Percentiles rank a stretch among this genome's conserved stretches.
Conservation (phyloP, 2,113 vertebrate genomes). For the Centropus bengalensis region DNA sequence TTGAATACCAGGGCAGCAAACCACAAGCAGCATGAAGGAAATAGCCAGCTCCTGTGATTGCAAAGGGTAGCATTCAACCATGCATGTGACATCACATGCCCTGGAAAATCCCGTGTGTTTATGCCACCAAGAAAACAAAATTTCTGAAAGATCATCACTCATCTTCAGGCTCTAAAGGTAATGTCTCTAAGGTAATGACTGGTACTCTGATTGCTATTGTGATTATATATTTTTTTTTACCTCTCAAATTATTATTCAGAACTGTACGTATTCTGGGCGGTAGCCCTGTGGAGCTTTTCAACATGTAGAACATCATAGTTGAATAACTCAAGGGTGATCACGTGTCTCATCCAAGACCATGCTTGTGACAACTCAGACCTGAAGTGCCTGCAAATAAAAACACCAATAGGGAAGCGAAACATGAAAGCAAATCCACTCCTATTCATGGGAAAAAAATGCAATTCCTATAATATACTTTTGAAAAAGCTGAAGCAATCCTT, state of each 20-base stretch:
- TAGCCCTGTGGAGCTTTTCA: background rate
- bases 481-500: background rate
- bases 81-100: rapidly evolving
- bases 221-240: background rate
- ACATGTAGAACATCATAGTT: background rate
- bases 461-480: background rate
- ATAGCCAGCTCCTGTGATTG: background rate
- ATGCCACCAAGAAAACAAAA: background rate
- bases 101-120: background rate
- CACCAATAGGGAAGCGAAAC: background rate
- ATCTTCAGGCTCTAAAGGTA: background rate
- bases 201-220: background rate
- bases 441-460: background rate
- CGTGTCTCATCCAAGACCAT: background rate
- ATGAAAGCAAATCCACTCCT: background rate
- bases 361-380: background rate
- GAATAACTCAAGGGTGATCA: background rate
- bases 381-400: background rate
- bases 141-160: background rate
- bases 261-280: background rate
- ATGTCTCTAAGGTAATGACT: background rate
- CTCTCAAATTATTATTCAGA: background rate
- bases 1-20: background rate
- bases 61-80: background rate
- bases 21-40: rapidly evolving